Evolutionary conservation across 2,797 vertebrate species (phyloP), one percentile per base, ranked within the genome.

Genomic region (Malurus leucopterus): DNA sequence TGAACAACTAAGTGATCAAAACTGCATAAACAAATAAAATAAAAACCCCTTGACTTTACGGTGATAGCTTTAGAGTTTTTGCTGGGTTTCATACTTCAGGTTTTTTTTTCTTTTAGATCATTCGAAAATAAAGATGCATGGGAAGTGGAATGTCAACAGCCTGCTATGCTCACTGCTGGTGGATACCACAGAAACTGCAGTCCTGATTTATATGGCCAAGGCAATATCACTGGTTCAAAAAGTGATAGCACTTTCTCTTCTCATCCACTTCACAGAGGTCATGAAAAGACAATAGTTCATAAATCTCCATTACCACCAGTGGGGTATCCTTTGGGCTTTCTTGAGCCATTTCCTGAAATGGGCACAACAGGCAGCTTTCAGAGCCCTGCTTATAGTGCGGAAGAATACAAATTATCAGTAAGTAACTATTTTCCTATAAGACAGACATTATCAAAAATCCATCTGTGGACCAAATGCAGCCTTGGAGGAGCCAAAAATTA

Each of bases 401-500:
- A 95, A 67, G 95, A 95, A 80, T 80, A 65, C 26, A 90, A 95
- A 69, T 88, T 84, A 71, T 21, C 84, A 9, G 97, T 98, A 90
- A 97, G 97, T 95, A 83, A 70, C 47, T 84, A 9, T 65, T 91
- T 86, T 84, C 50, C 43, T 73, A 3, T 63, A 63, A 73, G 15
- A 43, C 12, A 13, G 43, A 43, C 40, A 44, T 68, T 47, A n/a
- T 62, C 67, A 73, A 77, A 90, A 50, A 62, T 70, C 49, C 53
- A 36, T 53, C 51, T 67, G 44, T 26, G 14, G 40, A 83, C 32
- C 32, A 86, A 69, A 46, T 65, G 40, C n/a, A 78, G 71, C 47
- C 63, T 51, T 67, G 29, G 17, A 78, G 71, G 3, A 84, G 19
- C 46, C 71, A 86, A 73, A 89, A 86, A 73, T 73, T 38, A 73